These are phyloP conservation scores for Tachuris rubrigastra DNA, from an alignment of 2,113 vertebrate genomes.

Conservation along the genomic window DNA sequence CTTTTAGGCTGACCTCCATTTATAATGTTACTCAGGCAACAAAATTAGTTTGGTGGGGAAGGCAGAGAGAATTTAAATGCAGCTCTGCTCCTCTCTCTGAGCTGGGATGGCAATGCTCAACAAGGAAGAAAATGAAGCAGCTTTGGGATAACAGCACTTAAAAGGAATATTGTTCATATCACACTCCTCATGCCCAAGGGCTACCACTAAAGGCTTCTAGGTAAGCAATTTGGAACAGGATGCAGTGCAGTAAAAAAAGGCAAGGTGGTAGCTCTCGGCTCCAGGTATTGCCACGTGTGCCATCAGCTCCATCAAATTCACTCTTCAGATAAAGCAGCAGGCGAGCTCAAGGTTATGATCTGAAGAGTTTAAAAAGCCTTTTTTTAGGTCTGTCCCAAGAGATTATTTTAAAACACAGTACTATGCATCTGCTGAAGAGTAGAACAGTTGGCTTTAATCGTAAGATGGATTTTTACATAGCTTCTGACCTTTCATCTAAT, in stretches of 20 bases:
- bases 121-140: neutral
- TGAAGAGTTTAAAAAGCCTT: slow-evolving; percentile 48
- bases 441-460: slow-evolving; percentile 66
- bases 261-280: neutral
- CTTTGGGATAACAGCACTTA: neutral
- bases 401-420: slow-evolving; percentile 67
- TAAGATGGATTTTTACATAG: slow-evolving; percentile 65
- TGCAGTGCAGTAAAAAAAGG: slow-evolving; percentile 17
- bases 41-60: slow-evolving; percentile 13
- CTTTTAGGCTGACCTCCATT: slow-evolving; percentile 51
- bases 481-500: slow-evolving; percentile 70
- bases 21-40: slow-evolving; percentile 22
- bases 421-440: slow-evolving; percentile 26
- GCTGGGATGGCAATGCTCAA: neutral
- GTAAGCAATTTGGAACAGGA: neutral
- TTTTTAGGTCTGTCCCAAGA: slow-evolving; percentile 49
- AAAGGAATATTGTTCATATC: neutral
- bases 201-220: neutral
- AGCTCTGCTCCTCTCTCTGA: neutral
- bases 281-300: neutral
- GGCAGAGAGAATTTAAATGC: neutral
- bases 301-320: slow-evolving; percentile 21
- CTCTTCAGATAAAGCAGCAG: neutral
- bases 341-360: slow-evolving; percentile 54
- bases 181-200: neutral